phyloP scores from a whole-genome alignment of 2,113 vertebrate genomes.

The Triplophysa tibetana region DNA sequence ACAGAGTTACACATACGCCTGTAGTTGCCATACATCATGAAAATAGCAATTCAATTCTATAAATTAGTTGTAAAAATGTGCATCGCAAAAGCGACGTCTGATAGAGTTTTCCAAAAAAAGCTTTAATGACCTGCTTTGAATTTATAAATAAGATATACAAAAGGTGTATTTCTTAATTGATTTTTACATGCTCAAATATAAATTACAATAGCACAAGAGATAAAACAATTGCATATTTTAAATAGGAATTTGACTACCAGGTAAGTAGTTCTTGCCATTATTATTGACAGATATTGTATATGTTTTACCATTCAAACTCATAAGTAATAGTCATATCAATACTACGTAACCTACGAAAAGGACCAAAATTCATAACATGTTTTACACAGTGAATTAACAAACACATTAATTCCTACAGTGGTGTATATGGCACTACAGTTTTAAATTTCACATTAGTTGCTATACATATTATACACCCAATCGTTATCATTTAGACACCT shows the following conservation, averaged over 20 bases:
- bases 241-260: constrained; percentile 56
- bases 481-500: constrained; percentile 6
- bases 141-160: constrained; percentile 44
- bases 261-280: constrained; percentile 63
- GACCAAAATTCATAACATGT: constrained; percentile 73
- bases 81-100: background rate
- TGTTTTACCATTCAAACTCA: constrained; percentile 46
- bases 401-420: background rate
- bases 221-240: constrained; percentile 49
- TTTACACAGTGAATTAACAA: constrained; percentile 45
- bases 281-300: constrained; percentile 54
- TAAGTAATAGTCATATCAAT: constrained; percentile 46
- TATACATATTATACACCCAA: constrained; percentile 5
- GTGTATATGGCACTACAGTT: constrained; percentile 10
- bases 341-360: constrained; percentile 63
- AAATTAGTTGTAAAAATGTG: constrained; percentile 3
- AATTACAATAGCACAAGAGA: constrained; percentile 60
- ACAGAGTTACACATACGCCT: constrained; percentile 37
- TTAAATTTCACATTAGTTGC: constrained; percentile 14
- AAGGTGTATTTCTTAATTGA: constrained; percentile 60
- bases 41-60: constrained; percentile 44
- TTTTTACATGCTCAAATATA: constrained; percentile 57
- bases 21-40: constrained; percentile 63
- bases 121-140: constrained; percentile 44
- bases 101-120: background rate